These are phyloP conservation scores for Archivesica marissinica DNA, from an alignment of 1,140 invertebrate species.

Conservation along the genomic window DNA sequence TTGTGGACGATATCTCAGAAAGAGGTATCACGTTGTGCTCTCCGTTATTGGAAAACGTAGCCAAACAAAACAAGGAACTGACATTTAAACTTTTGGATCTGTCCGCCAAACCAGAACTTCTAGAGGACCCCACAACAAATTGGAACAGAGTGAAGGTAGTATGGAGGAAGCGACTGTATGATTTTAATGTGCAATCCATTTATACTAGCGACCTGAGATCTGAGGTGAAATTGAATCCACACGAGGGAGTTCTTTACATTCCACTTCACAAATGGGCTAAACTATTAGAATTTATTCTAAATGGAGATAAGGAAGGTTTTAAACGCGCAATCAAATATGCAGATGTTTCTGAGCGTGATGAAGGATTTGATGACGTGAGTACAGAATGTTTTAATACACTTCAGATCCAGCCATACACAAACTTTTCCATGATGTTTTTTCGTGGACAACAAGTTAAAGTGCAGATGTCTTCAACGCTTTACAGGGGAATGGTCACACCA, in stretches of 20 bases:
- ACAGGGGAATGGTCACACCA: conserved; percentile 52
- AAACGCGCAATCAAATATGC: conserved; percentile 3
- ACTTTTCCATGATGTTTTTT: conserved; percentile 48
- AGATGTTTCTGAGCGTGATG: not conserved
- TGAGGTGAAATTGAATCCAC: not conserved
- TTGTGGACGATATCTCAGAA: conserved; percentile 47
- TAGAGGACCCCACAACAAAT: conserved; percentile 9
- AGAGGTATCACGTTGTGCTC: conserved; percentile 47
- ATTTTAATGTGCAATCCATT: not conserved
- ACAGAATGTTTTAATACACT: conserved; percentile 1
- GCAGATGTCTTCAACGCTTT: conserved; percentile 51
- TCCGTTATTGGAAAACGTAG: conserved; percentile 35
- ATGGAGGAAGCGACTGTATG: conserved; percentile 34
- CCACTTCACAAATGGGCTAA: not conserved
- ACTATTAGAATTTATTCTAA: not conserved
- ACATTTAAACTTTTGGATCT: conserved; percentile 60
- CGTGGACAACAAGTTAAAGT: conserved; percentile 52
- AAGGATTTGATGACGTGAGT: conserved; percentile 24
- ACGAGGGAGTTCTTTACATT: not conserved
- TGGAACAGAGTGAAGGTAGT: not conserved
- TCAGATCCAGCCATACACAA: not conserved
- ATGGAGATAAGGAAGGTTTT: conserved; percentile 2
- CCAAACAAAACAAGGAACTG: conserved; percentile 29
- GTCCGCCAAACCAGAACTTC: conserved; percentile 43
- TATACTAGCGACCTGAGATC: not conserved